Evolutionary conservation across 2,888 invertebrate species (phyloP), one percentile per base, ranked within the genome.

Genomic region (Eupithecia insigniata): DNA sequence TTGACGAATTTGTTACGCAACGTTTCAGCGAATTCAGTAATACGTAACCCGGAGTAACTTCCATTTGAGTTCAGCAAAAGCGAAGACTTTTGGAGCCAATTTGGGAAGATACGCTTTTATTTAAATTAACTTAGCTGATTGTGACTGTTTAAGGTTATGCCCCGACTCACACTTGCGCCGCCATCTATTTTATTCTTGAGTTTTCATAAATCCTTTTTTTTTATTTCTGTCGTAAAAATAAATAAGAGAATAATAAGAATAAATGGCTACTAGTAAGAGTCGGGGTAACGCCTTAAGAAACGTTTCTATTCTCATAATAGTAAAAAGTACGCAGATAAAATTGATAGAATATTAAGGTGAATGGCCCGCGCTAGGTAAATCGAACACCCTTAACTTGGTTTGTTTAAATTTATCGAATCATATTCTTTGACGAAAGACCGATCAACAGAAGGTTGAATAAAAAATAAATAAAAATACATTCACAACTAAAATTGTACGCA

Each of bases 1-100:
- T 74, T 74, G 71, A 74, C 67, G 71, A 71, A 74, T 74, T 72
- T 67, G 69, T 67, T 72, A 69, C 74, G 71, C 64, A 74, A 67
- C 69, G 67, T 64, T 67, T 65, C 69, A 65, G 64, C 67, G 46
- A 69, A 60, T 67, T 65, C 69, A 65, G 64, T 69, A 60, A 67
- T 71, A 43, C 70, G 43, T 58, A 55, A 28, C 70, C 43, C 46
- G 22, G 51, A 67, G 67, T 58, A 46, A 71, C 64, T 71, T 67
- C 71, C 60, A 65, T 71, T 67, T 43, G 43, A 65, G 64, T 72
- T 74, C 36, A n/a, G 71, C 64, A 71, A 64, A 69, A 71, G 64
- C 70, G 70, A 58, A 67, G 69, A 67, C 69, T 72, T 67, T 70
- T 51, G 67, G 39, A 69, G 66, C 46, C 71, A 74, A 74, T 72